Evolutionary conservation across 1,140 invertebrate species (phyloP).

Genomic region (Bombus difficillimus): DNA sequence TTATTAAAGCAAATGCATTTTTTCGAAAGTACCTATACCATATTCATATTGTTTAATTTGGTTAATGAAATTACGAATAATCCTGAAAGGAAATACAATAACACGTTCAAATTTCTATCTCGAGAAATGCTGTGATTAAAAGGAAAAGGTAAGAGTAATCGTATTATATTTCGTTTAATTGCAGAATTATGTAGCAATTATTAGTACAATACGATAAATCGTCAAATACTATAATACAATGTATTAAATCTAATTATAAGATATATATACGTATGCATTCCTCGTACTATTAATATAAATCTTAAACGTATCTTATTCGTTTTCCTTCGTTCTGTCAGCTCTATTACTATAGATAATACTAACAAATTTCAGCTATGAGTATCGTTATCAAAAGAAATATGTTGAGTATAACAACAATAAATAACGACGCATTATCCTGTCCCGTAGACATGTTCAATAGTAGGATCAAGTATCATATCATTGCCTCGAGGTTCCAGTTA

Average conservation of each 20-base stretch:
- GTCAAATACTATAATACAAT: not conserved
- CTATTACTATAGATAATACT: not conserved
- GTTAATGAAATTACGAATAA: not conserved
- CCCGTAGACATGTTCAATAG: slow-evolving; percentile 28
- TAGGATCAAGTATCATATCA: slow-evolving; percentile 37
- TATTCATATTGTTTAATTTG: not conserved
- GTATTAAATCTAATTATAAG: not conserved
- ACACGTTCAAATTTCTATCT: not conserved
- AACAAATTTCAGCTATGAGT: not conserved
- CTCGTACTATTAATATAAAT: too few species aligned
- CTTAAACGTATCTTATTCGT: not conserved
- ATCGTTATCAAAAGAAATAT: slow-evolving; percentile 5
- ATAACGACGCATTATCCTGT: slow-evolving; percentile 31
- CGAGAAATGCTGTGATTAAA: not conserved
- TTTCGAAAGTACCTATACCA: not conserved
- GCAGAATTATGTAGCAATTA: too few species aligned
- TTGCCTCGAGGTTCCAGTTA: slow-evolving; percentile 34
- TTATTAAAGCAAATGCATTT: not conserved
- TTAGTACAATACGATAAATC: not conserved
- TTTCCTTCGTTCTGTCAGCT: not conserved
- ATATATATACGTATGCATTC: too few species aligned
- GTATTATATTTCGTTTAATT: not conserved
- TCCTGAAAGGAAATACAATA: not conserved
- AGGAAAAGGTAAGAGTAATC: not conserved
- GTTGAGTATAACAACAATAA: slow-evolving; percentile 1